Conservation (phyloP, 2,113 vertebrate genomes). For the Saccopteryx bilineata region DNA sequence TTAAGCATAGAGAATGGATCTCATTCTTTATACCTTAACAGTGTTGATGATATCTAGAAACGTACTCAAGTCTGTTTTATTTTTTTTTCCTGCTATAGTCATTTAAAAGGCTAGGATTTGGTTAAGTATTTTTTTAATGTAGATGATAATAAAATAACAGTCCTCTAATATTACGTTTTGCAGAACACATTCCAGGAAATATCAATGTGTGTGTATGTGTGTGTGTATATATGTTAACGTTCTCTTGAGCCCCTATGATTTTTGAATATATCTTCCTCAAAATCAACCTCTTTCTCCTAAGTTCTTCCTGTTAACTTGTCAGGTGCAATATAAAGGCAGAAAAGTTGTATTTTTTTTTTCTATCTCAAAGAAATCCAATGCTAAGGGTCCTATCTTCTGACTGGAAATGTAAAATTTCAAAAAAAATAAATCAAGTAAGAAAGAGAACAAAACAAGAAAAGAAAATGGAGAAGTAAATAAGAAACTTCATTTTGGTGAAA, state of each 20-base stretch:
- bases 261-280: neutral
- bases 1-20: constrained; percentile 39
- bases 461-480: neutral
- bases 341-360: neutral
- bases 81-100: neutral
- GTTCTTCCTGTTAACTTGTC: neutral
- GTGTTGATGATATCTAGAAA: constrained; percentile 39
- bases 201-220: neutral
- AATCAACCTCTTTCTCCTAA: neutral
- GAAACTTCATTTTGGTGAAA: neutral
- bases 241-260: neutral
- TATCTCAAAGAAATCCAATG: neutral
- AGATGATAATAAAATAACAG: neutral
- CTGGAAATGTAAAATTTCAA: neutral
- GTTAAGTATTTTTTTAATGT: neutral
- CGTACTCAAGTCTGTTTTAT: neutral
- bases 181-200: neutral
- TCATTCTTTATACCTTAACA: constrained; percentile 40
- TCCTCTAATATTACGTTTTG: neutral
- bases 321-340: neutral
- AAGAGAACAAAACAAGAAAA: neutral
- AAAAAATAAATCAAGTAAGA: neutral
- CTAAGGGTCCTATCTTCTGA: neutral
- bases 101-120: constrained; percentile 47
- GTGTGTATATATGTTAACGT: neutral